Evolutionary conservation across 2,797 vertebrate species (phyloP).

Genomic region (Malacoctenus gilli): DNA sequence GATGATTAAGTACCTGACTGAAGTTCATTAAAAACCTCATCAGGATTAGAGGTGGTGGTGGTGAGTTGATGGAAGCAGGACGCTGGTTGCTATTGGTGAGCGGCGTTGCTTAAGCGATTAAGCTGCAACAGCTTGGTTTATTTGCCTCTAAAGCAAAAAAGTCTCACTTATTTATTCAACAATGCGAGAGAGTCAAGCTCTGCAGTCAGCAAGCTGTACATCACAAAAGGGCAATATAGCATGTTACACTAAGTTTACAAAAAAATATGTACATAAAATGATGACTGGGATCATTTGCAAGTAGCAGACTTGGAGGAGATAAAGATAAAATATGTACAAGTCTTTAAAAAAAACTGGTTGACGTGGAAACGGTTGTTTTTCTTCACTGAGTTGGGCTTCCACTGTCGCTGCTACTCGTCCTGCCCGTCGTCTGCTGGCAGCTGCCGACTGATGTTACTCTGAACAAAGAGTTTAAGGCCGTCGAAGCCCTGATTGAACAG

Average conservation of each 20-base stretch:
- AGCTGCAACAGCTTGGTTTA: constrained; percentile 26
- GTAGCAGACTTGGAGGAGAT: constrained; percentile 9
- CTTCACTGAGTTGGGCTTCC: constrained; percentile 24
- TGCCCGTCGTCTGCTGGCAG: constrained; percentile 8
- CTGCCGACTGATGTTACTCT: constrained; percentile 79
- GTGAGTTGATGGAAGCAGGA: no score
- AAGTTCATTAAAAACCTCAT: no score
- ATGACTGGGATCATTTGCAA: constrained; percentile 7
- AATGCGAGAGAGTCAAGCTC: constrained; percentile 13
- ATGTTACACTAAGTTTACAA: constrained; percentile 7
- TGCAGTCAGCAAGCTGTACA: constrained; percentile 41
- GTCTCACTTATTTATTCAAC: constrained; percentile 41
- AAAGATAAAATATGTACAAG: constrained; percentile 70
- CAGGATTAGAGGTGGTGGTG: no score
- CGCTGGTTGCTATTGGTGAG: background rate
- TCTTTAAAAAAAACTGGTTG: constrained; percentile 36
- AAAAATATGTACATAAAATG: constrained; percentile 69
- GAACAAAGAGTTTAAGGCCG: constrained; percentile 86
- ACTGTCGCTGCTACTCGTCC: constrained; percentile 29
- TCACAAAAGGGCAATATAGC: no score
- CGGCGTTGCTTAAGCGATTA: background rate
- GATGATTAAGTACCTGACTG: no score
- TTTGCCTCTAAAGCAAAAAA: constrained; percentile 38
- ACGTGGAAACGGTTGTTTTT: constrained; percentile 16
- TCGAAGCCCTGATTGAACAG: constrained; percentile 86